Percentiles rank a stretch among this genome's conserved stretches.
Conservation (phyloP, 2,113 vertebrate species). For the Boulengeromyrus knoepffleri region DNA sequence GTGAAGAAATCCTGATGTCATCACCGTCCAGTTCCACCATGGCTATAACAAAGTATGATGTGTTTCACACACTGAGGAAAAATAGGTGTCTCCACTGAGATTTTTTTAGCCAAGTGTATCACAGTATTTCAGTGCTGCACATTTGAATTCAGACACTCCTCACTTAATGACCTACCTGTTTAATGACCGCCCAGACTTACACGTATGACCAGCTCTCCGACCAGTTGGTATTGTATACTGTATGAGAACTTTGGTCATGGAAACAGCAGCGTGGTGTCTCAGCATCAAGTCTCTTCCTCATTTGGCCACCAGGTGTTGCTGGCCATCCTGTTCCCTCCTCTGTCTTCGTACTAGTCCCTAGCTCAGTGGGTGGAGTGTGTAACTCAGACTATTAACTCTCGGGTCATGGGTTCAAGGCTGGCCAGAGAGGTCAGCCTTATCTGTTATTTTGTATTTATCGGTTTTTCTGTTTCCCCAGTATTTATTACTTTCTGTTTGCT, state of each 20-base stretch:
- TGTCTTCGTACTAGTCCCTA: too few species aligned
- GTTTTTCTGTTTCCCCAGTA: too few species aligned
- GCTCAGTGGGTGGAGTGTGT: too few species aligned
- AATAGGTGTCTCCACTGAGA: too few species aligned
- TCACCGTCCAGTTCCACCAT: constrained; percentile 94
- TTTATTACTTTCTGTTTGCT: too few species aligned
- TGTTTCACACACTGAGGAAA: neutral
- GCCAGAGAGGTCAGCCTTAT: too few species aligned
- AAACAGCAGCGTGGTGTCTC: neutral
- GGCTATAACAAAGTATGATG: constrained; percentile 51
- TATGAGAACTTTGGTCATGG: neutral
- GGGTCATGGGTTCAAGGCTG: too few species aligned
- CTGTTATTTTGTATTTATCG: too few species aligned
- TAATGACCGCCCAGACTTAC: neutral
- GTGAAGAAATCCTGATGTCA: constrained; percentile 82
- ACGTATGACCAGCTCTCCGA: neutral
- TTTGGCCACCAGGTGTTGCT: too few species aligned
- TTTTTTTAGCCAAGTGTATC: neutral
- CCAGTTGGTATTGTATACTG: neutral
- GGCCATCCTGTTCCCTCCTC: too few species aligned
- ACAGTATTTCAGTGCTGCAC: neutral
- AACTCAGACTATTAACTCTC: too few species aligned
- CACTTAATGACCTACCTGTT: neutral
- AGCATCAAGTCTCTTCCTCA: neutral
- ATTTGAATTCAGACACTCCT: neutral